A percentile compares a stretch with the other conserved stretches of the same genome.
These are phyloP conservation scores for Sylvia atricapilla DNA, from an alignment of 2,113 vertebrate species.

Conservation along the genomic window DNA sequence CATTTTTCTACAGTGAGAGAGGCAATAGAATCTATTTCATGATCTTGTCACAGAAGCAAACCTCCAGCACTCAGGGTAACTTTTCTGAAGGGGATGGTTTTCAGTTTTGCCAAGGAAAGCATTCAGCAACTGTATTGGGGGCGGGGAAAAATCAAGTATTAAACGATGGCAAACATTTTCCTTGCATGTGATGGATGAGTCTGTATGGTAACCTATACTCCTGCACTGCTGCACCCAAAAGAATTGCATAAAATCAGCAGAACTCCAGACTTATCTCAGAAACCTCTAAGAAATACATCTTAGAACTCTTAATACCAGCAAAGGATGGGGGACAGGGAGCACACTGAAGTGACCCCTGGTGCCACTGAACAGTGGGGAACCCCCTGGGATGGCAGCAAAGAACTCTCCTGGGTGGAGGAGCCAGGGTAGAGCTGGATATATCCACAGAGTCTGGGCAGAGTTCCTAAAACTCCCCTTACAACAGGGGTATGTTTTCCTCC, in stretches of 20 bases:
- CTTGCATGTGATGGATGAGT: background rate
- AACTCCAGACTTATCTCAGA: background rate
- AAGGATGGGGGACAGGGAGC: background rate
- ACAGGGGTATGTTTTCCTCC: background rate
- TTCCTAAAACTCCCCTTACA: background rate
- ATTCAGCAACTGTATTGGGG: background rate
- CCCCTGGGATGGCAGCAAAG: background rate
- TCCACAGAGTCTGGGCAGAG: background rate
- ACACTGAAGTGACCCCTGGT: fast-evolving
- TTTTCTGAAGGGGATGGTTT: background rate
- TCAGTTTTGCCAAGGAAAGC: background rate
- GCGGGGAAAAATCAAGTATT: background rate
- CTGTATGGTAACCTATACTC: background rate
- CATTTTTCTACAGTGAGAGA: background rate
- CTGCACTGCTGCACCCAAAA: conserved; percentile 1
- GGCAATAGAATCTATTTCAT: background rate
- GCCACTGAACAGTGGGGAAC: background rate
- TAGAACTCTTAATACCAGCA: background rate
- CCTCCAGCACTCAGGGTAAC: background rate
- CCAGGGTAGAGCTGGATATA: background rate
- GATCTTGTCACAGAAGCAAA: background rate
- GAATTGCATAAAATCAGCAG: background rate
- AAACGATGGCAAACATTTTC: background rate
- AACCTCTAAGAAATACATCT: background rate
- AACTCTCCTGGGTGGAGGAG: background rate